phyloP scores from a whole-genome alignment of 1,140 invertebrate genomes.

The Chymomyza costata region DNA sequence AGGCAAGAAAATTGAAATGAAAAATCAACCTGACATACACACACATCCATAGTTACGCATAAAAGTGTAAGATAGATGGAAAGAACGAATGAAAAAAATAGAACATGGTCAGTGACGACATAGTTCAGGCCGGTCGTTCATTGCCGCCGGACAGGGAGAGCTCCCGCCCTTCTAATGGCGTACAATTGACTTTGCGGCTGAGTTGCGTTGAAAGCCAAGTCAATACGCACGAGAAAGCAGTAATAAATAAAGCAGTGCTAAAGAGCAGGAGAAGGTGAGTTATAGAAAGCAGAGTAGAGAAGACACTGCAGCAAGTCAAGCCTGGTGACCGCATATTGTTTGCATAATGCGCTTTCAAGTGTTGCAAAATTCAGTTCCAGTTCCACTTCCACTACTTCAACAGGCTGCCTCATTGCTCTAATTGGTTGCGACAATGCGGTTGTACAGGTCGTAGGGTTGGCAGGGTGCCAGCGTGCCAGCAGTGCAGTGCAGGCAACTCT shows the following conservation, averaged over 20 bases:
- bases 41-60: constrained; percentile 17
- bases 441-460: too few relatives aligned
- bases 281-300: constrained; percentile 10
- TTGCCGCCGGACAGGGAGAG: constrained; percentile 41
- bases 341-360: constrained; percentile 7
- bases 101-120: constrained; percentile 5
- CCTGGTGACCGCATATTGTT: constrained; percentile 19
- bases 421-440: neutral
- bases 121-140: constrained; percentile 28
- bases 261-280: neutral
- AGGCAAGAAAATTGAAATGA: constrained; percentile 56
- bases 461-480: too few relatives aligned
- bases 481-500: too few relatives aligned
- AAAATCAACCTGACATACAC: constrained; percentile 58
- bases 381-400: too few relatives aligned
- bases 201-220: constrained; percentile 52
- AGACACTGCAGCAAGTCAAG: constrained; percentile 18
- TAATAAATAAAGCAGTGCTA: too few relatives aligned
- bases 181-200: constrained; percentile 64
- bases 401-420: neutral
- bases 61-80: constrained; percentile 5
- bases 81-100: neutral
- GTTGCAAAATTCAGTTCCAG: neutral
- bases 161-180: neutral
- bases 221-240: constrained; percentile 70